Conservation (phyloP, 2,113 vertebrate genomes). For the Otus sunia region DNA sequence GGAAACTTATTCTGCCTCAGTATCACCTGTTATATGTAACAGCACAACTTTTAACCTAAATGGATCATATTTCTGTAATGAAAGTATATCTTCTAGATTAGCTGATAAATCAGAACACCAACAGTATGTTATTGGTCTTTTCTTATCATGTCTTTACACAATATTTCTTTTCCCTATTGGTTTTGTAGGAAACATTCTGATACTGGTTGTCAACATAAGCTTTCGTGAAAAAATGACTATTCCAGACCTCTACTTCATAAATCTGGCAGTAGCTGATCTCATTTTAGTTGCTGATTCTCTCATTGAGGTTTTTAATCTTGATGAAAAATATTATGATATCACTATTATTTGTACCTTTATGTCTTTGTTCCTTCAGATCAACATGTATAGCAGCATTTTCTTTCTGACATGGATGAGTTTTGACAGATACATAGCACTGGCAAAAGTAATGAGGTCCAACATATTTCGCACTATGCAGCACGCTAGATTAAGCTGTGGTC, state of each 20-base stretch:
- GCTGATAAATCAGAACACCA: constrained; percentile 76
- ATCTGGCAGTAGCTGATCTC: constrained; percentile 91
- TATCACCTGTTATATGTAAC: constrained; percentile 76
- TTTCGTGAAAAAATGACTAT: constrained; percentile 97
- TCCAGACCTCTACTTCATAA: constrained; percentile 95
- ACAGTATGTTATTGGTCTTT: constrained; percentile 87
- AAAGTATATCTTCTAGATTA: constrained; percentile 48
- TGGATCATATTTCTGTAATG: constrained; percentile 71
- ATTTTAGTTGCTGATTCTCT: constrained; percentile 95
- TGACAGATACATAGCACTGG: constrained; percentile 92
- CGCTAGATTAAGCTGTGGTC: constrained; percentile 90
- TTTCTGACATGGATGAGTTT: constrained; percentile 99
- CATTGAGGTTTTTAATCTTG: constrained; percentile 96
- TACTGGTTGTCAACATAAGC: constrained; percentile 93
- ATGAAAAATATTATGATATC: constrained; percentile 94
- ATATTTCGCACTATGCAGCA: constrained; percentile 90
- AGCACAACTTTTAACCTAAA: constrained; percentile 71
- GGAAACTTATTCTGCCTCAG: constrained; percentile 74
- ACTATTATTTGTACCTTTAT: constrained; percentile 95
- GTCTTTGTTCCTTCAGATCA: constrained; percentile 97
- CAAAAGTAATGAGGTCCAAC: constrained; percentile 86
- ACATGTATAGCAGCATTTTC: constrained; percentile 99
- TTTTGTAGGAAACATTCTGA: constrained; percentile 94
- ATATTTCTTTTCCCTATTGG: constrained; percentile 95
- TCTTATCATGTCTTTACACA: constrained; percentile 94